Base-by-base conservation (phyloP, 2,888 invertebrate genomes). In the Leucophenga montana region DNA sequence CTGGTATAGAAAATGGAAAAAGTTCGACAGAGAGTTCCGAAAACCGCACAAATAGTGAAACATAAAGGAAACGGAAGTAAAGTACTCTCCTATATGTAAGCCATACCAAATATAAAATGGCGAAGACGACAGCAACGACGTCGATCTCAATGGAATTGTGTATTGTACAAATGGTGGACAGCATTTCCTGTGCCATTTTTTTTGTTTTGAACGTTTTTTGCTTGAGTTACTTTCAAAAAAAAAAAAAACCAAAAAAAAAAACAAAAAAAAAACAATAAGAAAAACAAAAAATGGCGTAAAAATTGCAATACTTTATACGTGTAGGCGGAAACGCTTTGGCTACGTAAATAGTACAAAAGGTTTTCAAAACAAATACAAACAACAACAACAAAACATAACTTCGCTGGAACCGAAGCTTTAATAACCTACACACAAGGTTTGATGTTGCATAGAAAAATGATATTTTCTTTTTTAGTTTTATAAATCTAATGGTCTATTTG, bases 1-100 rank as follows among this genome's bases (percentile, higher is more conserved):
- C 4, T 48, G 62, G 18, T 71, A 84, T 83, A 84, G 84, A 82
- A 84, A 82, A 84, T 82, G 84, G 83, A 84, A 82, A 81, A 82
- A 82, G 83, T 84, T 84, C 75, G 73, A 53, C 75, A 73, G 71
- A 73, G 69, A 59, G 27, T 14, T 27, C 22, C 33, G 14, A 59
- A 59, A 59, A 59, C 13, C 18, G 20, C 18, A 14, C 50, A 53
- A 27, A 65, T 3, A 65, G 13, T 22, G 11, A 48, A 6, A 66
- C 22, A 50, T 14, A 16, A 16, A 48, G 14, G 13, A 65, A 71
- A 65, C 16, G 16, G 16, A 50, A 16, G 22, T 8, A 44, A 53
- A 54, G 22, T 56, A 16, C 66, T 39, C 11, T 11, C 27, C 6
- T 16, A 31, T 11, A 61, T 16, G 61, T 18, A 59, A 33, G 6